Percentiles rank a stretch among this genome's conserved stretches.
Conservation (phyloP, 2,113 vertebrate genomes). For the Tupaia chinensis region DNA sequence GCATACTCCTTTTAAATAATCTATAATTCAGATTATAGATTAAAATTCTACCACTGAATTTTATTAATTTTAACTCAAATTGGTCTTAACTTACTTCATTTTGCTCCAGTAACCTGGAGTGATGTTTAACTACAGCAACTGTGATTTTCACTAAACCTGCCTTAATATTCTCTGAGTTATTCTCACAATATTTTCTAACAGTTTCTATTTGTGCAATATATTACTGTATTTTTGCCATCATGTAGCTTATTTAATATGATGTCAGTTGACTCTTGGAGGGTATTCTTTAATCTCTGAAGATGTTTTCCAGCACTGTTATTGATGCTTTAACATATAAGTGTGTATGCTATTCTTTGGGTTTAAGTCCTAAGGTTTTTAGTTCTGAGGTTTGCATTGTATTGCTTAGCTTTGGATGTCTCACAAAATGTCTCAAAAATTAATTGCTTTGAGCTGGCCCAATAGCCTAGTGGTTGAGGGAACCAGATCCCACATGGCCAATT, state of each 20-base stretch:
- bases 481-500: no score
- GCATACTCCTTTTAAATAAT: neutral
- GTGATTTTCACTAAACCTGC: neutral
- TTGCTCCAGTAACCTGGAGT: neutral
- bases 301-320: neutral
- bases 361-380: neutral
- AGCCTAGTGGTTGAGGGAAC: no score
- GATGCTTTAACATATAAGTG: neutral
- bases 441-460: neutral
- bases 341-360: neutral
- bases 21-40: conserved; percentile 3
- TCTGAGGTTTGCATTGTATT: neutral
- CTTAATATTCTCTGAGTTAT: conserved; percentile 24
- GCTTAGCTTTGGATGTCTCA: neutral
- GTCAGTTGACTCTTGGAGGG: neutral
- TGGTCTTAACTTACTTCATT: conserved; percentile 40
- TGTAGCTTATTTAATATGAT: neutral
- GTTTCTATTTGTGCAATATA: neutral
- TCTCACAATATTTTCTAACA: neutral
- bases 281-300: conserved; percentile 29
- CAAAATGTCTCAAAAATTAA: neutral
- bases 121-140: neutral
- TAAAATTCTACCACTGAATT: neutral
- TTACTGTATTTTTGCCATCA: neutral
- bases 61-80: conserved; percentile 30